A percentile compares a stretch with the other conserved stretches of the same genome.
These are phyloP conservation scores for Limnephilus marmoratus DNA, from an alignment of 2,888 invertebrate genomes.

Conservation along the genomic window DNA sequence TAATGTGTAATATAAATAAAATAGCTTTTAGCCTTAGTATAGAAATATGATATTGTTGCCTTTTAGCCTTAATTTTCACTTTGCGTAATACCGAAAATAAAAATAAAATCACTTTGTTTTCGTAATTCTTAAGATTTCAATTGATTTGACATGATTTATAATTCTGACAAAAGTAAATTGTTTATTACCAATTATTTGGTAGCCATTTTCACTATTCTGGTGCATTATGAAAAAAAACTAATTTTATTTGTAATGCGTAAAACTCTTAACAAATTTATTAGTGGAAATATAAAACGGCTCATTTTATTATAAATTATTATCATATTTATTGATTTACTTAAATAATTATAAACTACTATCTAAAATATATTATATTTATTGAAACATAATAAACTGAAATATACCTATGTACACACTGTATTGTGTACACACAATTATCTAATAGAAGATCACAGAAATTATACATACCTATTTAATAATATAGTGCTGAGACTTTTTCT, in stretches of 20 bases:
- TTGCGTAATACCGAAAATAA: conserved; percentile 63
- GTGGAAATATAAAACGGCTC: neutral
- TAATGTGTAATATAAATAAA: neutral
- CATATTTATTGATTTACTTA: neutral
- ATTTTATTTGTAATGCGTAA: neutral
- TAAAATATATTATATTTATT: neutral
- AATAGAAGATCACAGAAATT: neutral
- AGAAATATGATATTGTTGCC: conserved; percentile 68
- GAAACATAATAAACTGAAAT: conserved; percentile 2
- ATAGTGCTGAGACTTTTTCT: neutral
- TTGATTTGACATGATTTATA: neutral
- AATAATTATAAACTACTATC: neutral
- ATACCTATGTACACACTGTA: neutral
- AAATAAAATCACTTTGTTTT: conserved; percentile 67
- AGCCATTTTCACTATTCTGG: neutral
- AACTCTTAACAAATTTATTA: neutral
- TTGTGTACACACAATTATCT: conserved; percentile 9
- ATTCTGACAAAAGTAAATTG: neutral
- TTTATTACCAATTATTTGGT: neutral
- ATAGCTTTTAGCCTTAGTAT: conserved; percentile 36
- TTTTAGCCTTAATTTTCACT: conserved; percentile 69
- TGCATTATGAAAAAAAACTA: neutral
- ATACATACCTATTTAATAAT: neutral
- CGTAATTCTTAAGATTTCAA: conserved; percentile 66
- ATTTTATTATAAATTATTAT: neutral